A percentile compares a stretch with the other conserved stretches of the same genome.
These are phyloP conservation scores for Arge pagana DNA, from an alignment of 2,888 invertebrate genomes.

Conservation along the genomic window DNA sequence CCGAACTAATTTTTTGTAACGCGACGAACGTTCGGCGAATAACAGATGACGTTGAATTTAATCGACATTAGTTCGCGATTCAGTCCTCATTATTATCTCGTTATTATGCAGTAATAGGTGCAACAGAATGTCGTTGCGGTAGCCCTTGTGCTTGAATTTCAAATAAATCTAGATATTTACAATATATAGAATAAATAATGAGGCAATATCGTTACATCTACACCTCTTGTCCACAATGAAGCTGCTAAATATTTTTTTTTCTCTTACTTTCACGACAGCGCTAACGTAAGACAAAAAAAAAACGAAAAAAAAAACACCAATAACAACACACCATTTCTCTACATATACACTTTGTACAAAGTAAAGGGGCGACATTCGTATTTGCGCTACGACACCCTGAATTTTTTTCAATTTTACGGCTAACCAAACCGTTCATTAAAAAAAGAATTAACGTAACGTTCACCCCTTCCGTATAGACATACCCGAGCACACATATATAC, in stretches of 20 bases:
- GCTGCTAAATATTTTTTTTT: conserved; percentile 1
- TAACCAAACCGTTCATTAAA: too few species aligned
- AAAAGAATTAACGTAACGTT: too few species aligned
- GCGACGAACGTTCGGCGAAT: background rate
- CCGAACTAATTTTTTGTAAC: background rate
- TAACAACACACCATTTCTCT: too few species aligned
- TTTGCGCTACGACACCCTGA: too few species aligned
- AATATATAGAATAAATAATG: conserved; percentile 13
- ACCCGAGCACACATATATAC: too few species aligned
- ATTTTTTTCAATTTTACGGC: too few species aligned
- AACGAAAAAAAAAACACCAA: too few species aligned
- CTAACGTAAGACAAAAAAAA: conserved; percentile 8
- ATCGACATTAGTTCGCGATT: background rate
- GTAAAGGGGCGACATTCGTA: conserved; percentile 13
- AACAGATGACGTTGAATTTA: conserved; percentile 1
- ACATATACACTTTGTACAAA: conserved; percentile 23
- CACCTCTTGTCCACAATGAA: conserved; percentile 13
- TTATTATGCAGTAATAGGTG: conserved; percentile 1
- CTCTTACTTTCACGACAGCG: background rate
- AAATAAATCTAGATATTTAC: conserved; percentile 2
- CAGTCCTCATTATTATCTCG: background rate
- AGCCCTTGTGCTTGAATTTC: conserved; percentile 4
- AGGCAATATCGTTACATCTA: background rate
- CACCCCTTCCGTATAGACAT: too few species aligned
- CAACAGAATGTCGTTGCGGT: background rate